phyloP scores from a whole-genome alignment of 2,113 vertebrate species.

The Anguilla japonica region DNA sequence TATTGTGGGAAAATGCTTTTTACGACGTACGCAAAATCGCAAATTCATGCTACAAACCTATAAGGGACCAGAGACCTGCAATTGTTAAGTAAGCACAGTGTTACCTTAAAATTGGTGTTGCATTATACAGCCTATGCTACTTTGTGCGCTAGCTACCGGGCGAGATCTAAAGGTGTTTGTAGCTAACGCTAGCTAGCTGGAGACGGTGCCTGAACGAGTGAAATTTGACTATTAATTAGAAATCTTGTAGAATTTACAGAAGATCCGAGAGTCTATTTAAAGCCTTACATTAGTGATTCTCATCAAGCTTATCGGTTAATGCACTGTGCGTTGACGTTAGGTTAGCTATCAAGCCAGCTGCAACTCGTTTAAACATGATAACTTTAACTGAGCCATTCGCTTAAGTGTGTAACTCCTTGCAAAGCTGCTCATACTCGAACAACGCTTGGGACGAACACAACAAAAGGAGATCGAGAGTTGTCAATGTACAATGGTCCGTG shows the following conservation, averaged over 20 bases:
- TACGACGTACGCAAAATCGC: not conserved
- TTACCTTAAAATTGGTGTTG: not conserved
- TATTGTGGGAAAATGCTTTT: not conserved
- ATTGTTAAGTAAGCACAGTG: conserved; percentile 49
- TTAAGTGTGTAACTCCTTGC: too few relatives aligned
- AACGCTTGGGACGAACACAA: too few relatives aligned
- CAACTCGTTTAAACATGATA: too few relatives aligned
- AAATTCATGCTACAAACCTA: conserved; percentile 62
- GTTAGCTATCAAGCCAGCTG: not conserved
- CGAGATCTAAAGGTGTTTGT: too few relatives aligned
- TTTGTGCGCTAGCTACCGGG: not conserved
- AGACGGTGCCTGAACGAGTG: too few relatives aligned
- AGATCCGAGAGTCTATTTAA: not conserved
- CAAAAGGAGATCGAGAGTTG: too few relatives aligned
- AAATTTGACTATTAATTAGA: not conserved
- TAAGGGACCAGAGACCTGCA: conserved; percentile 52
- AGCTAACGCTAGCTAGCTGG: too few relatives aligned
- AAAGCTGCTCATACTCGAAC: too few relatives aligned
- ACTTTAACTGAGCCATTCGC: too few relatives aligned
- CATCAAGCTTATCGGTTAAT: not conserved
- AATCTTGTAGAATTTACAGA: not conserved
- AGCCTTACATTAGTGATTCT: not conserved
- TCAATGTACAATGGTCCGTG: too few relatives aligned
- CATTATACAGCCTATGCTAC: not conserved
- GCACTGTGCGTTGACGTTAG: not conserved